A percentile compares a stretch with the other conserved stretches of the same genome.
Conservation (phyloP, 2,797 vertebrate genomes). For the Platyrinchus mystaceus region DNA sequence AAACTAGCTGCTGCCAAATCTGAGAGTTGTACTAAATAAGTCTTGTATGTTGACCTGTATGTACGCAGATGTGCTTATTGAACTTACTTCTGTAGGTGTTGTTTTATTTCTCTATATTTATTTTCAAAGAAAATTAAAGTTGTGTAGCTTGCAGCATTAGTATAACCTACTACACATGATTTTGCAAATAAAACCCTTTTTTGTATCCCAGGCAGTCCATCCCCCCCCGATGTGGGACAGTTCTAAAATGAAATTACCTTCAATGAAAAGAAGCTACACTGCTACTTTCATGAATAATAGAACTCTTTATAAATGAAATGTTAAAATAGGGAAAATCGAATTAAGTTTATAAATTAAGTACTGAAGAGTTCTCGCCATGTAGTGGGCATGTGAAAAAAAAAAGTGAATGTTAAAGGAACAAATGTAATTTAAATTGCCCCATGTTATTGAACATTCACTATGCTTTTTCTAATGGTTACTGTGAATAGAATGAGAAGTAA, state of each 20-base stretch:
- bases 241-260: not conserved
- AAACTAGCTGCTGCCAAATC: not conserved
- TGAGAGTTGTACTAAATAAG: not conserved
- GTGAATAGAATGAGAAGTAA: not conserved
- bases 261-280: not conserved
- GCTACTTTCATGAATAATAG: not conserved
- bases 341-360: not conserved
- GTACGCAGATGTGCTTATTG: not conserved
- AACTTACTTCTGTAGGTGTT: not conserved
- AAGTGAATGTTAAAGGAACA: not conserved
- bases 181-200: not conserved
- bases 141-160: not conserved
- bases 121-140: not conserved
- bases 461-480: not conserved
- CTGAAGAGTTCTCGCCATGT: not conserved
- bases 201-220: not conserved
- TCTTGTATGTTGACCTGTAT: not conserved
- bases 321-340: slow-evolving; percentile 13
- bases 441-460: not conserved
- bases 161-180: not conserved
- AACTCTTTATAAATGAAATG: not conserved
- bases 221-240: not conserved
- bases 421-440: not conserved
- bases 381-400: not conserved
- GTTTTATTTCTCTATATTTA: not conserved